phyloP scores from a whole-genome alignment of 2,888 invertebrate species.

The Meiosimyza decipiens region DNA sequence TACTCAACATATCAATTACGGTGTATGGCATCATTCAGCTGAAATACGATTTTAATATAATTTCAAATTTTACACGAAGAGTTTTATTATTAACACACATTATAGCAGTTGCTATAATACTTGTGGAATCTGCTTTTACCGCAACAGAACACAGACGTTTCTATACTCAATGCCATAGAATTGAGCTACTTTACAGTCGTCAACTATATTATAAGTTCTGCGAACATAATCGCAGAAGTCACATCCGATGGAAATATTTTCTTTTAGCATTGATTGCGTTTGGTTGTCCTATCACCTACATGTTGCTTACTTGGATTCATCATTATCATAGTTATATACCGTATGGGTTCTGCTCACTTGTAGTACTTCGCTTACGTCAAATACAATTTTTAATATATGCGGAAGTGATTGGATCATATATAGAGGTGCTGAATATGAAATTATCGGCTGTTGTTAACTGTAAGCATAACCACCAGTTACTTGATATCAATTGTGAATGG shows the following conservation, averaged over 20 bases:
- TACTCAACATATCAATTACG: not conserved
- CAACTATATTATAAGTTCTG: not conserved
- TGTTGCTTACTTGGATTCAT: not conserved
- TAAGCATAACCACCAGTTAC: not conserved
- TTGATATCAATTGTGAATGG: too few species aligned
- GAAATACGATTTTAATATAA: not conserved
- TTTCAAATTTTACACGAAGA: not conserved
- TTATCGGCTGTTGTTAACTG: not conserved
- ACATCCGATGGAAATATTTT: not conserved
- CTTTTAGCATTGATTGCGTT: not conserved
- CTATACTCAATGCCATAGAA: not conserved
- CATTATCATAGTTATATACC: not conserved
- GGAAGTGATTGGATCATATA: conserved; percentile 4
- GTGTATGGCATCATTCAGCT: not conserved
- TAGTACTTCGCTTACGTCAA: conserved; percentile 20
- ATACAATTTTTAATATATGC: conserved; percentile 5
- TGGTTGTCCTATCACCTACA: not conserved
- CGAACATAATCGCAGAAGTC: not conserved
- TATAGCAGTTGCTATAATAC: not conserved
- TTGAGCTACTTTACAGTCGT: not conserved
- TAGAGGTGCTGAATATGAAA: conserved; percentile 18
- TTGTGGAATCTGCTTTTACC: not conserved
- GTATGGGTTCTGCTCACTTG: conserved; percentile 2
- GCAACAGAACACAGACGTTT: not conserved
- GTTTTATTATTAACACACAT: not conserved